Percentiles rank a stretch among this genome's conserved stretches.
Evolutionary conservation across 2,888 invertebrate species (phyloP).

Genomic region (Pterostichus madidus): DNA sequence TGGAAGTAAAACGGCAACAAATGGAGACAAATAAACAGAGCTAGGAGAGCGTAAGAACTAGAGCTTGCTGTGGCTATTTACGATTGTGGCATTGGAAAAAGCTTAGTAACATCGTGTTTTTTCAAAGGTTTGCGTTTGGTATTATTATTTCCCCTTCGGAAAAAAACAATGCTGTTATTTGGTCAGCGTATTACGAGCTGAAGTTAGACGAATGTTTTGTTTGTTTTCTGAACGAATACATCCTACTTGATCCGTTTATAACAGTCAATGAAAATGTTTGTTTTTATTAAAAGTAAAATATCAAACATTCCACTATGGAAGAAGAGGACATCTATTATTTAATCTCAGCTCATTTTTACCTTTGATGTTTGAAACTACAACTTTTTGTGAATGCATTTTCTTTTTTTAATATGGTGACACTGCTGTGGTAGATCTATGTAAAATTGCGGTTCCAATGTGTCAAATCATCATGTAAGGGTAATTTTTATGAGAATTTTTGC

Average conservation of each 20-base stretch:
- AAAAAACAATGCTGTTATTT: slow-evolving; percentile 49
- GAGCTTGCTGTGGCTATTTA: slow-evolving; percentile 4
- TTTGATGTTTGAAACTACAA: not conserved
- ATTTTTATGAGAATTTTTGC: no score
- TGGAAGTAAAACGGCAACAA: slow-evolving; percentile 1
- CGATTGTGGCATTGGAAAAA: slow-evolving; percentile 22
- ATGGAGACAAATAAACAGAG: slow-evolving; percentile 30
- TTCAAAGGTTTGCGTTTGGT: slow-evolving; percentile 47
- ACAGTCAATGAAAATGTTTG: slow-evolving; percentile 50
- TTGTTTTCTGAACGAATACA: slow-evolving; percentile 34
- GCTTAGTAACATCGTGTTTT: slow-evolving; percentile 42
- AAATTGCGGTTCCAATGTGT: no score
- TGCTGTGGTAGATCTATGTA: no score
- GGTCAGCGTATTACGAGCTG: slow-evolving; percentile 39
- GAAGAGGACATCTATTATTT: not conserved
- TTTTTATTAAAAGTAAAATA: slow-evolving; percentile 27
- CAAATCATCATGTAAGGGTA: no score
- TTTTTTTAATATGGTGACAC: no score
- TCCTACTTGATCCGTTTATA: slow-evolving; percentile 48
- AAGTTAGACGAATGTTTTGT: slow-evolving; percentile 43
- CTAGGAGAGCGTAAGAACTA: slow-evolving; percentile 20
- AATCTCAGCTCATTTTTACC: not conserved
- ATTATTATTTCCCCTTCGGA: slow-evolving; percentile 31
- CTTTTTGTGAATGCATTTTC: no score
- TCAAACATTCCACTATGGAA: no score